Base-by-base conservation (phyloP, 2,797 vertebrate species). In the Cercopithecus neglectus region DNA sequence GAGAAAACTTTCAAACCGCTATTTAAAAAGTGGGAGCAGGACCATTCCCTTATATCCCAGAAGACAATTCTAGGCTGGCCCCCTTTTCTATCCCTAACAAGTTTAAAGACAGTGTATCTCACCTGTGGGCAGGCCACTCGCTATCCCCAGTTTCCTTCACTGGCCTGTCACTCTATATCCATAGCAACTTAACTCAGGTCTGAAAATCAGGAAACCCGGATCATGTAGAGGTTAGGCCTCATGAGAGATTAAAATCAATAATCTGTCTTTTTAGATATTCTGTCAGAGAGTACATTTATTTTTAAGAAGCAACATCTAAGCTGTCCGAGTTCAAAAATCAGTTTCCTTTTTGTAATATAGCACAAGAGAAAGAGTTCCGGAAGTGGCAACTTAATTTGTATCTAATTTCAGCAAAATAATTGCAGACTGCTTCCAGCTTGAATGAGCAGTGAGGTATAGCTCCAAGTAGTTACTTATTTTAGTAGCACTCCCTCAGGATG, bases 361-460 rank as follows among this genome's bases (percentile, higher is more conserved):
- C 92, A 92, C 57, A 55, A 30, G 8, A 96, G 75, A 80, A 89
- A 72, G 83, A 53, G 64, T 95, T 88, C 92, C 24, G 82, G 93
- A 95, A 96, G 86, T 64, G 70, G 70, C 39, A 78, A 3, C 0
- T 44, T 30, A 92, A 79, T 93, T 96, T 1, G 33, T 13, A 72
- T 48, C 59, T 89, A 57, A 87, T 88, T 95, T 39, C 55, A 78
- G 96, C 75, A 46, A 61, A 96, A 79, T 94, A 95, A 79, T 94
- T 98, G 76, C 88, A n/a, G 50, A 92, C 93, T 96, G 67, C 3
- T 78, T 88, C 89, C 26, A 89, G 79, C 96, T 84, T 92, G 95
- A 97, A 92, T 94, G 97, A 98, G 93, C 95, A 50, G 94, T 12
- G 89, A 85, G 97, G 86, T 74, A 57, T 11, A 81, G 95, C 83